phyloP scores from a whole-genome alignment of 2,797 vertebrate species.

The Enteromius unitaeniatus region DNA sequence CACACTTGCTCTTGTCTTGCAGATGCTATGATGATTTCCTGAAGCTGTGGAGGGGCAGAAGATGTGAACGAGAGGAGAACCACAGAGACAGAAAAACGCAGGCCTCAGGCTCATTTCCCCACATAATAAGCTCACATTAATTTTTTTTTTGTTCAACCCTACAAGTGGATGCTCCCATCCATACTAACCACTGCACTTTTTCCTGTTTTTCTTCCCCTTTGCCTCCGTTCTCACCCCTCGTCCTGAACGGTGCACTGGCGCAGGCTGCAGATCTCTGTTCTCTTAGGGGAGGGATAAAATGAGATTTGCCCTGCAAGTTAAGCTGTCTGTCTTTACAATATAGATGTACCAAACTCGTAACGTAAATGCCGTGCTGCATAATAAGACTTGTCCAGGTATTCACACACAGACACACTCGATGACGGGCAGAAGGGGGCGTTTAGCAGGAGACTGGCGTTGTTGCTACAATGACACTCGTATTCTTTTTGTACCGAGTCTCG shows the following conservation, averaged over 20 bases:
- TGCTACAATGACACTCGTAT: conserved; percentile 69
- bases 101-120: conserved; percentile 27
- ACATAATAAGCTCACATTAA: conserved; percentile 45
- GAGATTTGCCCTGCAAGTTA: conserved; percentile 13
- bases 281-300: conserved; percentile 13
- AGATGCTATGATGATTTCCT: conserved; percentile 60
- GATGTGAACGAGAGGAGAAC: neutral
- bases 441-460: conserved; percentile 58
- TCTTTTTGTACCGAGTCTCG: conserved; percentile 73
- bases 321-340: conserved; percentile 33
- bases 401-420: conserved; percentile 31
- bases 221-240: neutral
- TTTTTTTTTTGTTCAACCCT: conserved; percentile 16
- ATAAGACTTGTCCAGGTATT: conserved; percentile 55
- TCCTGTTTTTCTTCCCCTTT: neutral
- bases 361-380: conserved; percentile 40
- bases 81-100: conserved; percentile 45
- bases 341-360: conserved; percentile 51
- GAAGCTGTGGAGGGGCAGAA: conserved; percentile 17
- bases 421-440: conserved; percentile 15
- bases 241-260: conserved; percentile 12
- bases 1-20: neutral
- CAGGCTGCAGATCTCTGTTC: conserved; percentile 20
- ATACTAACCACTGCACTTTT: conserved; percentile 42
- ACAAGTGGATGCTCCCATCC: neutral